Conservation (phyloP, 2,797 vertebrate genomes). For the Onychomys arenicola region DNA sequence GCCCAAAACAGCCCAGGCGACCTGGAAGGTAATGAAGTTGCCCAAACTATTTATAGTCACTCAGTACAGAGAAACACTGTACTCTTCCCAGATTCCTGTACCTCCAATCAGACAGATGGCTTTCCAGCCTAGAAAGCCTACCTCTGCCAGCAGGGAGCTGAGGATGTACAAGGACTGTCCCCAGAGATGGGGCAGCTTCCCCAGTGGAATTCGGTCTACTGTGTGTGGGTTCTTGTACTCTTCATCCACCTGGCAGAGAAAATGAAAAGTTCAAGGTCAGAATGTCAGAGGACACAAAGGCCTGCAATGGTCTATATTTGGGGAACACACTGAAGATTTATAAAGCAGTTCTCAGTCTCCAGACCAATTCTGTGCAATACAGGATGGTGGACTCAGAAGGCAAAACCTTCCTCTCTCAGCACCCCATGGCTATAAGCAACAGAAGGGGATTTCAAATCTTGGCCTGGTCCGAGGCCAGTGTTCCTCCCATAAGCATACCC, state of each 20-base stretch:
- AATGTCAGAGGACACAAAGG: slow-evolving; percentile 1
- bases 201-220: slow-evolving; percentile 93
- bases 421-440: not conserved
- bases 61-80: not conserved
- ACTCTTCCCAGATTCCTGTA: not conserved
- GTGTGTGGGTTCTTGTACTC: slow-evolving; percentile 95
- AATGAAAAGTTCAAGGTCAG: slow-evolving; percentile 41
- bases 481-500: not conserved
- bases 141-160: slow-evolving; percentile 95
- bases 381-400: not conserved
- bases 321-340: not conserved
- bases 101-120: slow-evolving; percentile 18
- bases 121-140: slow-evolving; percentile 81
- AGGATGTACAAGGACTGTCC: slow-evolving; percentile 97
- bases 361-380: not conserved
- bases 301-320: not conserved
- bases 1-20: not conserved
- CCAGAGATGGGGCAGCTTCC: slow-evolving; percentile 98
- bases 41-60: not conserved
- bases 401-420: not conserved
- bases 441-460: not conserved
- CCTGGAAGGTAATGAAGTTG: not conserved
- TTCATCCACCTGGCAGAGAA: slow-evolving; percentile 93
- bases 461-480: not conserved
- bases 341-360: not conserved